A percentile compares a stretch with the other conserved stretches of the same genome.
These are phyloP conservation scores for Archips crataeganus DNA, from an alignment of 2,888 invertebrate species.

Conservation along the genomic window DNA sequence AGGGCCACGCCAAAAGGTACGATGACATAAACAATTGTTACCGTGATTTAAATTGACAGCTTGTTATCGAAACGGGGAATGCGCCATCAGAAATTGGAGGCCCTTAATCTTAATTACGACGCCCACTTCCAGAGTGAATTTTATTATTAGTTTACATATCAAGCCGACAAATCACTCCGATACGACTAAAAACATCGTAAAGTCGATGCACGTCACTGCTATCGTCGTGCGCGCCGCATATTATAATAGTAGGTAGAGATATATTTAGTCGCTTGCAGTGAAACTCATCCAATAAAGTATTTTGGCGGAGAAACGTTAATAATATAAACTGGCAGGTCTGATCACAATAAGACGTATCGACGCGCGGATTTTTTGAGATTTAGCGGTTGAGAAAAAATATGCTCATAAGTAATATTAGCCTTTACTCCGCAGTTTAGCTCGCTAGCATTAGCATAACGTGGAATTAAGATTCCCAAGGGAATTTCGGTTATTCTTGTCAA, in stretches of 20 bases:
- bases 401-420: too few species aligned
- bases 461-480: too few species aligned
- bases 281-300: slow-evolving; percentile 28
- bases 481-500: too few species aligned
- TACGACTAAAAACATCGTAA: slow-evolving; percentile 25
- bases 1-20: slow-evolving; percentile 37
- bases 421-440: too few species aligned
- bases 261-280: slow-evolving; percentile 23
- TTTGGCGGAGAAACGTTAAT: slow-evolving; percentile 29
- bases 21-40: slow-evolving; percentile 37
- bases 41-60: slow-evolving; percentile 43
- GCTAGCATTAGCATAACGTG: too few species aligned
- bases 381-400: background rate
- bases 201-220: slow-evolving; percentile 12
- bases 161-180: slow-evolving; percentile 28
- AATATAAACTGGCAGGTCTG: slow-evolving; percentile 29
- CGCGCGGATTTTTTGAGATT: background rate
- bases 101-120: slow-evolving; percentile 35
- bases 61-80: slow-evolving; percentile 37
- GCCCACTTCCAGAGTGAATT: slow-evolving; percentile 5
- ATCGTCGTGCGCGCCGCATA: slow-evolving; percentile 15
- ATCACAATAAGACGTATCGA: slow-evolving; percentile 16
- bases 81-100: slow-evolving; percentile 25
- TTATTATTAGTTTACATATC: slow-evolving; percentile 34
- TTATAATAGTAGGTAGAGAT: slow-evolving; percentile 30